A percentile compares a stretch with the other conserved stretches of the same genome.
These are phyloP conservation scores for Caenorhabditis brenneri DNA, from an alignment of 1,140 invertebrate genomes.

Conservation along the genomic window DNA sequence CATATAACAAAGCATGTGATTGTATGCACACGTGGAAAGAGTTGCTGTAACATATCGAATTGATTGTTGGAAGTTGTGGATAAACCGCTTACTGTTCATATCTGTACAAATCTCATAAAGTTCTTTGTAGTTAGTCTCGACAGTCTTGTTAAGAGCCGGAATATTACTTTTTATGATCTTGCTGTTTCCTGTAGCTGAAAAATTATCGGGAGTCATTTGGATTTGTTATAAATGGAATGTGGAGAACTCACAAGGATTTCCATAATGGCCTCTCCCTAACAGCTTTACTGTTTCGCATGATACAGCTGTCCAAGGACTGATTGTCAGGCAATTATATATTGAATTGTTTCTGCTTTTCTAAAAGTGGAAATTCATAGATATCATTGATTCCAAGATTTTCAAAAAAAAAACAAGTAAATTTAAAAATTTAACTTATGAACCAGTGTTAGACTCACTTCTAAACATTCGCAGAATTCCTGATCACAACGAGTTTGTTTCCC, in stretches of 20 bases:
- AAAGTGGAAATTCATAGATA: too few species aligned
- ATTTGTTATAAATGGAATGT: too few species aligned
- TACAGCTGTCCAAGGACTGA: too few species aligned
- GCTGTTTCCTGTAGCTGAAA: background rate
- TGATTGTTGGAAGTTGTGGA: background rate
- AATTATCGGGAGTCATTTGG: too few species aligned
- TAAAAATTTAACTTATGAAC: too few species aligned
- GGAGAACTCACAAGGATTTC: too few species aligned
- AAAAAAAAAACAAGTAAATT: too few species aligned
- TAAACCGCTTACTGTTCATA: background rate
- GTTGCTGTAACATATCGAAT: background rate
- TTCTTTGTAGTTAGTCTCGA: background rate
- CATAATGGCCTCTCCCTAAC: too few species aligned
- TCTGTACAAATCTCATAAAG: background rate
- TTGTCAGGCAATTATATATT: too few species aligned
- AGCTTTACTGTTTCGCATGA: too few species aligned
- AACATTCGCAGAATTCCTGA: background rate
- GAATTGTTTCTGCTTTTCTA: too few species aligned
- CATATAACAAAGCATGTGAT: background rate
- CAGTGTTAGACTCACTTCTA: background rate
- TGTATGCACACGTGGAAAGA: background rate
- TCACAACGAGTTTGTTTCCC: background rate
- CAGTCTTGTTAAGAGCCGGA: background rate
- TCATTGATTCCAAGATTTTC: too few species aligned
- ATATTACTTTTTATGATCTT: background rate